phyloP scores from a whole-genome alignment of 1,140 invertebrate genomes.

The Drosophila kurseongensis region DNA sequence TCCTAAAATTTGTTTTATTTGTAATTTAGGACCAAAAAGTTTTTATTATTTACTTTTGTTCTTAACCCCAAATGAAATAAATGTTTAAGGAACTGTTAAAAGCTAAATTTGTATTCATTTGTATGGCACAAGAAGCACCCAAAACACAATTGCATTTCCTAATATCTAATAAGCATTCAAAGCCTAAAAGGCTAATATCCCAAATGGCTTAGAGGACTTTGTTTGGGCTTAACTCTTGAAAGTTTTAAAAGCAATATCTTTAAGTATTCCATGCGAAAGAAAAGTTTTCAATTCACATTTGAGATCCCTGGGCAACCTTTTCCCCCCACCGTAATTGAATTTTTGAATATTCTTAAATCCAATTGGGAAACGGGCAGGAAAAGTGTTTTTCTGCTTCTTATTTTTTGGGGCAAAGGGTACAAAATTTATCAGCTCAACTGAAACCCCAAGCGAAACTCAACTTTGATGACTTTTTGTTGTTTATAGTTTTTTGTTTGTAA shows the following conservation, averaged over 20 bases:
- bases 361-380: slow-evolving; percentile 35
- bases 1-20: too few species aligned
- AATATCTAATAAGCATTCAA: slow-evolving; percentile 1
- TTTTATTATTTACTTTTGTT: too few species aligned
- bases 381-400: slow-evolving; percentile 39
- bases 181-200: neutral
- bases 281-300: slow-evolving; percentile 49
- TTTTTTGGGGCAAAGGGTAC: slow-evolving; percentile 37
- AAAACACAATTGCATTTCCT: neutral
- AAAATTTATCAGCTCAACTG: slow-evolving; percentile 54
- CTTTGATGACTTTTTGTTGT: slow-evolving; percentile 63
- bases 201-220: slow-evolving; percentile 5
- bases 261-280: slow-evolving; percentile 9
- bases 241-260: slow-evolving; percentile 29
- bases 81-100: too few species aligned
- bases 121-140: too few species aligned
- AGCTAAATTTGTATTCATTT: too few species aligned
- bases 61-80: too few species aligned
- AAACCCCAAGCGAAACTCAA: slow-evolving; percentile 47
- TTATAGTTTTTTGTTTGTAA: slow-evolving; percentile 61
- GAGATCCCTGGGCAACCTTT: slow-evolving; percentile 15
- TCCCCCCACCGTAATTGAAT: slow-evolving; percentile 25
- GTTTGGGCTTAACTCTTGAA: slow-evolving; percentile 2
- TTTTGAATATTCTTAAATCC: slow-evolving; percentile 49
- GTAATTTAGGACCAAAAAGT: too few species aligned